A percentile compares a stretch with the other conserved stretches of the same genome.
These are phyloP conservation scores for Anoncus sp. DNA, from an alignment of 2,888 invertebrate genomes.

Conservation along the genomic window DNA sequence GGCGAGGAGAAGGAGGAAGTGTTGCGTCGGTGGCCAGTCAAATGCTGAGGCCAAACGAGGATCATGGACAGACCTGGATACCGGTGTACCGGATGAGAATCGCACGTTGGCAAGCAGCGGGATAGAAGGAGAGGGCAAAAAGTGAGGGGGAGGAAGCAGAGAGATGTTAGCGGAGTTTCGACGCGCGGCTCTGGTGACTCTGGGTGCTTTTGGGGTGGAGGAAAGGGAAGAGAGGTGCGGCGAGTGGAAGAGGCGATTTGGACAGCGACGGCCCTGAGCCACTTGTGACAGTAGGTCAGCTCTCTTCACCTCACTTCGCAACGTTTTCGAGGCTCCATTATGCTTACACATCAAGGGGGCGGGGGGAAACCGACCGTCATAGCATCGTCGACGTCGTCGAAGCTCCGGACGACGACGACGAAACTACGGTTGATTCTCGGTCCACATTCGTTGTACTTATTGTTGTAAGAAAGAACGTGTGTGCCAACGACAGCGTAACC, in stretches of 20 bases:
- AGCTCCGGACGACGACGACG: conserved; percentile 56
- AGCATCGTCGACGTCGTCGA: conserved; percentile 39
- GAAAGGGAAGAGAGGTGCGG: conserved; percentile 53
- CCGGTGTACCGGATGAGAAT: conserved; percentile 62
- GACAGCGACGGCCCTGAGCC: conserved; percentile 83
- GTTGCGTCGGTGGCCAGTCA: conserved; percentile 34
- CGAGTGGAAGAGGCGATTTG: conserved; percentile 77
- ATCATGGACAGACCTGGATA: conserved; percentile 67
- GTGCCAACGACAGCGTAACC: conserved; percentile 20
- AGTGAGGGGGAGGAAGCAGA: neutral
- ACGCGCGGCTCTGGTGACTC: conserved; percentile 21
- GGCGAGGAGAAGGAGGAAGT: conserved; percentile 36
- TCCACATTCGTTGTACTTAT: conserved; percentile 29
- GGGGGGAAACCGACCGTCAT: conserved; percentile 11
- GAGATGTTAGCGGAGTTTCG: neutral
- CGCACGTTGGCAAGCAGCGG: conserved; percentile 13
- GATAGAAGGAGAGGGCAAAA: neutral
- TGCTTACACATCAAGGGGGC: conserved; percentile 64
- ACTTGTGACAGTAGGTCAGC: conserved; percentile 83
- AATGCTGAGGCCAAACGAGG: conserved; percentile 53
- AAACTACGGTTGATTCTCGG: too few species aligned
- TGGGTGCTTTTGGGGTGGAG: conserved; percentile 45
- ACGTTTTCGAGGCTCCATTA: conserved; percentile 80
- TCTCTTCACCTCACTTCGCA: conserved; percentile 82
- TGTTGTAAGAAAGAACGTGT: conserved; percentile 14